Evolutionary conservation across 2,888 invertebrate species (phyloP).

Genomic region (Hyalella azteca): DNA sequence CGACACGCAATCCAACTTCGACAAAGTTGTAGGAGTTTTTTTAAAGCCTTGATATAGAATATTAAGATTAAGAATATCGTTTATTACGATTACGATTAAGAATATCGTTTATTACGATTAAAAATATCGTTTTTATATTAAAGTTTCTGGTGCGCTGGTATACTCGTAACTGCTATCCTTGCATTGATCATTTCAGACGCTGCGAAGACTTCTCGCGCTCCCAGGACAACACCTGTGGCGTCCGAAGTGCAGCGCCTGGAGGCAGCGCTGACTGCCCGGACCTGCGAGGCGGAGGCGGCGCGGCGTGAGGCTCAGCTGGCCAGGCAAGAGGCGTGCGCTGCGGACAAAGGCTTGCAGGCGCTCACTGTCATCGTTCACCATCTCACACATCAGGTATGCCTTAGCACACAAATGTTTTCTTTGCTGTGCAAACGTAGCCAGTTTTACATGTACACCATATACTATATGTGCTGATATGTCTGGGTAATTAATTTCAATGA

Average conservation of each 20-base stretch:
- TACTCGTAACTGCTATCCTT: neutral
- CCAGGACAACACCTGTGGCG: neutral
- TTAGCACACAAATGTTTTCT: no score
- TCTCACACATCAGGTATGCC: constrained; percentile 71
- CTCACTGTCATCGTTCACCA: constrained; percentile 84
- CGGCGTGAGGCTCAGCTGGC: constrained; percentile 44
- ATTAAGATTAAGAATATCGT: no score
- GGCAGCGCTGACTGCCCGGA: constrained; percentile 40
- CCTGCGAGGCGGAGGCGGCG: constrained; percentile 46
- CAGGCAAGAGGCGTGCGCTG: constrained; percentile 62
- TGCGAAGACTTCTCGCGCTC: constrained; percentile 1
- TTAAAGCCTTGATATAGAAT: no score
- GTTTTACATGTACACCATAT: no score
- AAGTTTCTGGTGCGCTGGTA: neutral
- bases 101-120: no score
- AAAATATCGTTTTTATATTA: no score
- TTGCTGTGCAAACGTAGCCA: no score
- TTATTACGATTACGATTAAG: no score
- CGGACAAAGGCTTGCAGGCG: constrained; percentile 78
- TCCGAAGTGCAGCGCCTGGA: constrained; percentile 40
- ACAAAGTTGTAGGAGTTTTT: no score
- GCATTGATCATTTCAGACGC: neutral
- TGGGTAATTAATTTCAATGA: no score
- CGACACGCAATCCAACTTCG: no score
- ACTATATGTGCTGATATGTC: no score